Evolutionary conservation across 1,140 invertebrate genomes (phyloP), one percentile per base, ranked within the genome.

Genomic region (Anadara kagoshimensis): DNA sequence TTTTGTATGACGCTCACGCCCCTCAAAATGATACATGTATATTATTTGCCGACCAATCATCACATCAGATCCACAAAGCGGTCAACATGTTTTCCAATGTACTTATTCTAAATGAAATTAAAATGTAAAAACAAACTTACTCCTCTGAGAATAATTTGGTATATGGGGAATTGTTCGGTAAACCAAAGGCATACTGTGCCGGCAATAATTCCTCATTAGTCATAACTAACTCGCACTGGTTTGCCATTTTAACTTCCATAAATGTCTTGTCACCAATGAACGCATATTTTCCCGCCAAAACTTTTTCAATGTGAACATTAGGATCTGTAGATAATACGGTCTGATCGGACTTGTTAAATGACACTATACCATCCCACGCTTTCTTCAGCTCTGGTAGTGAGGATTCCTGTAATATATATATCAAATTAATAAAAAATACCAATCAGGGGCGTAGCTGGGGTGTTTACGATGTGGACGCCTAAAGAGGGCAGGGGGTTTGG

Each of bases 181-280:
- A 68, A 5, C 62, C 74, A 58, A 76, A 47, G 8, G 69, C 74
- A 51, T 76, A 73, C 22, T 73, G 61, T 5, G 65, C 57, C 16
- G 68, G 67, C n/a, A 76, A 65, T 24, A 76, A 69, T 10, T 76
- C 70, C 10, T 76, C 74, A n/a, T 69, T 62, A 8, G 68, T 59
- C 44, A 76, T 73, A 14, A 65, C 62, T 24, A 79, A 54, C 16
- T 70, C 69, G 58, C 78, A 79, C 8, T 78, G 47, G 3, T 77
- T 54, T 0, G 71, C 49, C 43, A 75, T 67, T 66, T 67, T 69
- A 14, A 74, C 62, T 14, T 74, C 76, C 64, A 81, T 80, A 14
- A 54, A 62, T 11, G 78, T 69, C 51, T 73, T 73, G 64, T 84
- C 82, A 10, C 69, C 78, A 12, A 84, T 74, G 54, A 69, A 82